Evolutionary conservation across 2,113 vertebrate species (phyloP).

Genomic region (Harpagus bidentatus): DNA sequence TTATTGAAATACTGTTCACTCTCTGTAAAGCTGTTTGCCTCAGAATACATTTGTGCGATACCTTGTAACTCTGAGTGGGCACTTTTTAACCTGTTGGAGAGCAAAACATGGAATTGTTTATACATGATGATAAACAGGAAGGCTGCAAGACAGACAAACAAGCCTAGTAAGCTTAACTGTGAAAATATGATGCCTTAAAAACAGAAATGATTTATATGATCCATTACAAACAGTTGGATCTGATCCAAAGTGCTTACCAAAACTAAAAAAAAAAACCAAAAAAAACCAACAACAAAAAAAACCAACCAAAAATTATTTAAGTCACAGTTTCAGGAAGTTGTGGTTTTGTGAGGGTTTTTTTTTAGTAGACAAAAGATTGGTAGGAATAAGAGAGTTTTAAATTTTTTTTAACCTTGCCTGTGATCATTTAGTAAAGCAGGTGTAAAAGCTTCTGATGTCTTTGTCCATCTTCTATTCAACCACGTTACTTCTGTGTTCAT

Average conservation of each 20-base stretch:
- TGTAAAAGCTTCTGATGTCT: neutral
- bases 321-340: neutral
- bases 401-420: neutral
- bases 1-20: neutral
- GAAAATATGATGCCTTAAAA: neutral
- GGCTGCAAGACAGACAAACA: neutral
- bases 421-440: neutral
- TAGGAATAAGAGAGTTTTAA: neutral
- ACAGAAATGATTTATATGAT: neutral
- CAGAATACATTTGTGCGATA: neutral
- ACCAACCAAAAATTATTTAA: neutral
- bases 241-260: neutral
- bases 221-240: neutral
- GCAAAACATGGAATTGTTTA: neutral
- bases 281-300: neutral
- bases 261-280: neutral
- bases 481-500: rapidly evolving
- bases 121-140: neutral
- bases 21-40: neutral
- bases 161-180: neutral
- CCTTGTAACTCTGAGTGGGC: neutral
- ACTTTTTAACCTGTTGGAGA: neutral
- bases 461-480: neutral
- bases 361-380: neutral
- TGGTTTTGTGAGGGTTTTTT: neutral